phyloP scores from a whole-genome alignment of 2,888 invertebrate genomes.

The Eulithis testata region DNA sequence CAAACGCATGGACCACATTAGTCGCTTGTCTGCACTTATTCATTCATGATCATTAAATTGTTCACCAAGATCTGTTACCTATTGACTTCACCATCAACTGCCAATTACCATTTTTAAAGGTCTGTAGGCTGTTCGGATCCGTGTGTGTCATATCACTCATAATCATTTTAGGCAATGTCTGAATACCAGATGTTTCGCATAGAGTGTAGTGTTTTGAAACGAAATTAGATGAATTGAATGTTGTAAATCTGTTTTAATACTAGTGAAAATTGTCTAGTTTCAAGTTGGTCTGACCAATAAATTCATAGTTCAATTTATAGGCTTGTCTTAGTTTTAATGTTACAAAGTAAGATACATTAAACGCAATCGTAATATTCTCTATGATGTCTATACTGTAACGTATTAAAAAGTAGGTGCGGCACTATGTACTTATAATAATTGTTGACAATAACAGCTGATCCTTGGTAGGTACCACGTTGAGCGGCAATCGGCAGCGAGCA shows the following conservation, averaged over 20 bases:
- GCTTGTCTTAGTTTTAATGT: not conserved
- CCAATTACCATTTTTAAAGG: slow-evolving; percentile 36
- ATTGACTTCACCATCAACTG: slow-evolving; percentile 29
- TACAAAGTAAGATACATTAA: too few relatives aligned
- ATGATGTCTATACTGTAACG: not conserved
- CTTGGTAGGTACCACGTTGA: slow-evolving; percentile 52
- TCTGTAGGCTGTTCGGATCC: slow-evolving; percentile 41
- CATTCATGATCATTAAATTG: slow-evolving; percentile 48
- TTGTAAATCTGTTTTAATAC: slow-evolving; percentile 18
- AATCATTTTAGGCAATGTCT: slow-evolving; percentile 38
- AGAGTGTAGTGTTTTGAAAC: slow-evolving; percentile 37
- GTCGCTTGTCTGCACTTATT: slow-evolving; percentile 78
- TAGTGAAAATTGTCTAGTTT: slow-evolving; percentile 6
- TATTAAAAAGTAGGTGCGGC: not conserved
- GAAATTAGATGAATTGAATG: slow-evolving; percentile 20
- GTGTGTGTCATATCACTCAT: slow-evolving; percentile 43
- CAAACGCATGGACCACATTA: slow-evolving; percentile 82
- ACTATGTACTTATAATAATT: slow-evolving; percentile 29
- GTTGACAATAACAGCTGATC: slow-evolving; percentile 66
- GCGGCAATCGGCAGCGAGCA: slow-evolving; percentile 59
- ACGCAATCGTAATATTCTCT: not conserved
- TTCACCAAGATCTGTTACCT: slow-evolving; percentile 35
- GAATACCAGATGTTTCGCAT: slow-evolving; percentile 43
- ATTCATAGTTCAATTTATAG: not conserved
- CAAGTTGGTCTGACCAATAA: not conserved